Conservation (phyloP, 2,797 vertebrate species). For the Hippocampus kuda region DNA sequence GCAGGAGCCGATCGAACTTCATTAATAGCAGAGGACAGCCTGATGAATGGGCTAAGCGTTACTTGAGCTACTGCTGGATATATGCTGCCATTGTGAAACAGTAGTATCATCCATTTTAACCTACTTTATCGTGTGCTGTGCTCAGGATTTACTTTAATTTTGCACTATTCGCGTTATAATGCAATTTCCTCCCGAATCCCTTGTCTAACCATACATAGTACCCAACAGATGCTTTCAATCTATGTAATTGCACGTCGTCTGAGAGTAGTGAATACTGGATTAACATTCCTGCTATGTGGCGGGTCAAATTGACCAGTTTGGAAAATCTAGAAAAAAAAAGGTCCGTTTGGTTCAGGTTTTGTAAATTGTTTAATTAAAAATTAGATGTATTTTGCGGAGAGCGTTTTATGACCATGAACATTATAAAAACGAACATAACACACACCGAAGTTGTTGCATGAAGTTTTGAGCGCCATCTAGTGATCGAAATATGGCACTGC, state of each 20-base stretch:
- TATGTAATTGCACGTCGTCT: no score
- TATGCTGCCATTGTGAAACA: slow-evolving; percentile 15
- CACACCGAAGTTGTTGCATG: neutral
- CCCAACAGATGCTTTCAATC: no score
- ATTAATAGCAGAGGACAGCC: slow-evolving; percentile 43
- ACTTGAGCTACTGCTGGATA: slow-evolving; percentile 14
- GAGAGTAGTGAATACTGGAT: no score
- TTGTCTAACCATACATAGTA: neutral
- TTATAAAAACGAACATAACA: no score
- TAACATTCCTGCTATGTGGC: no score
- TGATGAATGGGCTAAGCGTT: slow-evolving; percentile 35
- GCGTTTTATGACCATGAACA: no score
- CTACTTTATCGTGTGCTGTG: slow-evolving; percentile 14
- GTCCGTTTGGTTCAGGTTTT: no score
- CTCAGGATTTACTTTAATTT: neutral
- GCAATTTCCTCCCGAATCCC: no score
- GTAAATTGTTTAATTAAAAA: no score
- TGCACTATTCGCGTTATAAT: neutral
- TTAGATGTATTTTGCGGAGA: no score
- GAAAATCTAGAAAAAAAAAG: no score
- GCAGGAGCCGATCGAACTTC: neutral
- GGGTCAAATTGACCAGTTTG: no score
- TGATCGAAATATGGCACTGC: slow-evolving; percentile 21
- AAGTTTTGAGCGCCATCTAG: slow-evolving; percentile 24
- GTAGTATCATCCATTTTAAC: slow-evolving; percentile 23